These are phyloP conservation scores for Caenorhabditis angaria DNA, from an alignment of 2,888 invertebrate species.

Conservation along the genomic window DNA sequence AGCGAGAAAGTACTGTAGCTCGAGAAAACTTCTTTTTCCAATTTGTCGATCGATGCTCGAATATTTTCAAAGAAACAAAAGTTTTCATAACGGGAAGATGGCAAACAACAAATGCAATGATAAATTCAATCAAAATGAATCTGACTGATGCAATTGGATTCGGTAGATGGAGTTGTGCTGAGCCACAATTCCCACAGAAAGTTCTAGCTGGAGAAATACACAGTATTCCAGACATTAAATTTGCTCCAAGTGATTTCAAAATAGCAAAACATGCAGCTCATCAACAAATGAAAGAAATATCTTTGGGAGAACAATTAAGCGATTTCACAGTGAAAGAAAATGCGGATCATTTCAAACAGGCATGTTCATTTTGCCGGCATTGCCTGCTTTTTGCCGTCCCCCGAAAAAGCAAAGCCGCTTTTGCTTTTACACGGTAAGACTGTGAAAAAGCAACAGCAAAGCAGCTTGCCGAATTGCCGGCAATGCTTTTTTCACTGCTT, in stretches of 20 bases:
- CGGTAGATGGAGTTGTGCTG: conserved; percentile 53
- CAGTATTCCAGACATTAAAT: conserved; percentile 19
- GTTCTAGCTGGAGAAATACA: conserved; percentile 17
- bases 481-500: too few species aligned
- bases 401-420: too few species aligned
- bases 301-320: background rate
- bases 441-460: background rate
- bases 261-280: conserved; percentile 24
- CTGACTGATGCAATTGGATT: conserved; percentile 56
- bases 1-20: conserved; percentile 48
- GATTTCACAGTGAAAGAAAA: conserved; percentile 22
- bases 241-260: conserved; percentile 26
- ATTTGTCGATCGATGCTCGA: conserved; percentile 42
- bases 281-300: conserved; percentile 26
- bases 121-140: conserved; percentile 43
- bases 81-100: conserved; percentile 60
- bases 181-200: conserved; percentile 50
- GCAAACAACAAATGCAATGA: conserved; percentile 58
- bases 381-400: too few species aligned
- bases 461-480: too few species aligned
- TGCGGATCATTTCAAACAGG: conserved; percentile 19
- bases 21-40: conserved; percentile 61
- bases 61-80: conserved; percentile 29
- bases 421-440: too few species aligned
- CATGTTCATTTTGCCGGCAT: background rate